Evolutionary conservation across 1,140 invertebrate genomes (phyloP).

Genomic region (Drosophila kurseongensis): DNA sequence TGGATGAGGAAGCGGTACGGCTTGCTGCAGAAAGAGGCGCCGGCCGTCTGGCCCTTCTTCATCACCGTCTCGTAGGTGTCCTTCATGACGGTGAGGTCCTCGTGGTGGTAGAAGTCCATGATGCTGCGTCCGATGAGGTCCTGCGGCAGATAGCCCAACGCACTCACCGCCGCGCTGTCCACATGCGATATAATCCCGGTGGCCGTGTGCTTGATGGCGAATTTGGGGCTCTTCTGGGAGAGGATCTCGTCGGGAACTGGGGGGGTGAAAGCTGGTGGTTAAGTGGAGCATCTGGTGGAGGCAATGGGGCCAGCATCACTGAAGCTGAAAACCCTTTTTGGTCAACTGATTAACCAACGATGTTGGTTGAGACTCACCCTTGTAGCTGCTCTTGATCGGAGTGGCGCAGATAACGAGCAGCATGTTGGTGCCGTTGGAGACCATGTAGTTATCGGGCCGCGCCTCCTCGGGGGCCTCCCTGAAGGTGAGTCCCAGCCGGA

Average conservation of each 20-base stretch:
- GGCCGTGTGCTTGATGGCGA: slow-evolving; percentile 91
- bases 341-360: no score
- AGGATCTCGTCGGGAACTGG: slow-evolving; percentile 88
- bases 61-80: slow-evolving; percentile 93
- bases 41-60: slow-evolving; percentile 86
- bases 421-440: slow-evolving; percentile 85
- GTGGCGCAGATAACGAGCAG: slow-evolving; percentile 90
- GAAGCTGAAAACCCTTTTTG: no score
- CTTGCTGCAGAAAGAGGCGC: slow-evolving; percentile 90
- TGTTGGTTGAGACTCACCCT: slow-evolving; percentile 86
- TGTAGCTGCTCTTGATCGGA: slow-evolving; percentile 90
- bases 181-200: slow-evolving; percentile 91
- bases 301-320: no score
- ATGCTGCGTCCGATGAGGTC: slow-evolving; percentile 93
- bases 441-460: slow-evolving; percentile 64
- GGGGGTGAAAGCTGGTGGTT: no score
- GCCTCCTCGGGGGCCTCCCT: slow-evolving; percentile 86
- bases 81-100: slow-evolving; percentile 92
- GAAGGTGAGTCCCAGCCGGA: slow-evolving; percentile 89
- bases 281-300: no score
- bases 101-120: slow-evolving; percentile 95
- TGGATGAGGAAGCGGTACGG: slow-evolving; percentile 91
- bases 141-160: slow-evolving; percentile 95
- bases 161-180: slow-evolving; percentile 91
- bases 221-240: slow-evolving; percentile 86